Percentiles rank a stretch among this genome's conserved stretches.
Conservation (phyloP, 2,888 invertebrate species). For the Cataglyphis altisquamis region DNA sequence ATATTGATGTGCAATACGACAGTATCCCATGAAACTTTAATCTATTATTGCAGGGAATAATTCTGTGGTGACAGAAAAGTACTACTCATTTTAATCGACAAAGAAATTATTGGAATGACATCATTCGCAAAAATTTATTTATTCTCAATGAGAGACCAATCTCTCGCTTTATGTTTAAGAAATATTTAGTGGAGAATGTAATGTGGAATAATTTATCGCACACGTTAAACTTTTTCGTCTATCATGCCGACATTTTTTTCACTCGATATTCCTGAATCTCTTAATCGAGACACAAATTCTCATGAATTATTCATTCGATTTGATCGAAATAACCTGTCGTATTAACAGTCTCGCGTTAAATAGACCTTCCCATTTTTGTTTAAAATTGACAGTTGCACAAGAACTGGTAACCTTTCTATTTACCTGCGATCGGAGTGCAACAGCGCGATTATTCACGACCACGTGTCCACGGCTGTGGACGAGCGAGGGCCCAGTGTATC, state of each 20-base stretch:
- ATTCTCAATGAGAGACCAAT: neutral
- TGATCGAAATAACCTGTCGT: neutral
- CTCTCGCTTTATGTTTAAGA: neutral
- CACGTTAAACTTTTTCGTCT: neutral
- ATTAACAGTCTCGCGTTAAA: neutral
- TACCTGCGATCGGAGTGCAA: slow-evolving; percentile 15
- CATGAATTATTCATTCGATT: slow-evolving; percentile 6
- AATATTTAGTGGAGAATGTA: slow-evolving; percentile 1
- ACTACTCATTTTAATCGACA: neutral
- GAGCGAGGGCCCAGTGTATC: slow-evolving; percentile 39
- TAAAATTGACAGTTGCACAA: neutral
- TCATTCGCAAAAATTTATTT: neutral
- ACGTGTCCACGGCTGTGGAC: slow-evolving; percentile 24
- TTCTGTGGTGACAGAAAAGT: neutral
- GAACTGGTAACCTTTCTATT: neutral
- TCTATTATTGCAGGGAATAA: neutral
- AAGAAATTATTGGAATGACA: neutral
- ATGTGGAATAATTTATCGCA: neutral
- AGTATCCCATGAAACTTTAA: neutral
- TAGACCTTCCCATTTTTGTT: neutral
- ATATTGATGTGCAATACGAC: neutral
- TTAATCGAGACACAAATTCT: slow-evolving; percentile 34
- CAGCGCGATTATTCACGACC: slow-evolving; percentile 40
- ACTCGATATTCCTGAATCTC: slow-evolving; percentile 14
- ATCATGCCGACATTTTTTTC: neutral